These are phyloP conservation scores for Pelecanoides urinatrix DNA, from an alignment of 2,113 vertebrate species.

Conservation along the genomic window DNA sequence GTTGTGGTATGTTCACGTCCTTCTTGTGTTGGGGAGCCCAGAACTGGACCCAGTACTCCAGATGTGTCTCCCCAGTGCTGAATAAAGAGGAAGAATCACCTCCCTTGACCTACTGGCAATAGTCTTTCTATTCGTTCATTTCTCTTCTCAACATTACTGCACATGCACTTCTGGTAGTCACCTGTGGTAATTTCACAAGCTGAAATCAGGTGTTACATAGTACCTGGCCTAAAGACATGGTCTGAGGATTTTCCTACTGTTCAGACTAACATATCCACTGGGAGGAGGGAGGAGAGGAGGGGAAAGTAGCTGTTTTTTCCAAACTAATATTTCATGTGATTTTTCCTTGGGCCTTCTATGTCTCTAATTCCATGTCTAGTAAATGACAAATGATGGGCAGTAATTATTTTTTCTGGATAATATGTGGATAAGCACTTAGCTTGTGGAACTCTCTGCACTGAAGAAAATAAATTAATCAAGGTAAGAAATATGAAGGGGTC, in stretches of 20 bases:
- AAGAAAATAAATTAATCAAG: not conserved
- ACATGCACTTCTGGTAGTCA: not conserved
- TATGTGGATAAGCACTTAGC: not conserved
- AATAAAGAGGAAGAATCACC: not conserved
- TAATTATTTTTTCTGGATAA: not conserved
- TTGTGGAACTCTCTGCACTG: not conserved
- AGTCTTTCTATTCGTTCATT: not conserved
- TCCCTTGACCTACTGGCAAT: not conserved
- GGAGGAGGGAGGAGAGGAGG: not conserved
- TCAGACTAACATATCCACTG: not conserved
- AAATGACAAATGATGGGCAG: not conserved
- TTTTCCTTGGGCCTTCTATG: not conserved
- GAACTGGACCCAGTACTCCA: not conserved
- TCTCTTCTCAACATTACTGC: not conserved
- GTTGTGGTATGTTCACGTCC: fast-evolving
- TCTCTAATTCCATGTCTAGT: not conserved
- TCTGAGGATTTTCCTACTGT: not conserved
- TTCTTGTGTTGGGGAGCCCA: not conserved
- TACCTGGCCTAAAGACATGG: not conserved
- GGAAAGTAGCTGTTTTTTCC: not conserved
- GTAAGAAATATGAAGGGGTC: not conserved
- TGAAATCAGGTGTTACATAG: not conserved
- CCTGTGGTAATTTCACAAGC: not conserved
- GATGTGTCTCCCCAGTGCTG: not conserved
- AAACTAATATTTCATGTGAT: not conserved